A percentile compares a stretch with the other conserved stretches of the same genome.
Evolutionary conservation across 23 tunicate species (phyloP).

Genomic region (Styela plicata): DNA sequence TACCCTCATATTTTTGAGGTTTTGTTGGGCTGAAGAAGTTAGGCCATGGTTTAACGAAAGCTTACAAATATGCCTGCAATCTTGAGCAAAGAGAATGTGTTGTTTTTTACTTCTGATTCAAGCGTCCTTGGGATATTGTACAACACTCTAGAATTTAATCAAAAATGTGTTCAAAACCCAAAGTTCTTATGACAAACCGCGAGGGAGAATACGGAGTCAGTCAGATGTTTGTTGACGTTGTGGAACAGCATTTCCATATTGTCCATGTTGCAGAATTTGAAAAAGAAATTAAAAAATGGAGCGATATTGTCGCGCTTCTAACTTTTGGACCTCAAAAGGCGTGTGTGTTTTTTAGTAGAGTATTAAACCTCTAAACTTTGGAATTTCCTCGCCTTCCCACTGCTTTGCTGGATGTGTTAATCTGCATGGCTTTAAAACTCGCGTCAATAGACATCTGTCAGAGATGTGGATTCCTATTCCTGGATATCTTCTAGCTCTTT

Average conservation of each 20-base stretch:
- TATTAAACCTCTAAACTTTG: background rate
- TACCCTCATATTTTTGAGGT: background rate
- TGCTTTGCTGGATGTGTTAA: background rate
- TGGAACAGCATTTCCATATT: constrained; percentile 47
- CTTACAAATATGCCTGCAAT: too few species aligned
- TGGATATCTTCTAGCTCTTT: too few species aligned
- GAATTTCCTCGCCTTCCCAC: background rate
- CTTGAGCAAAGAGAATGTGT: too few species aligned
- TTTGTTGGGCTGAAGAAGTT: background rate
- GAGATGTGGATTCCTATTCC: background rate
- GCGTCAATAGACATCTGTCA: background rate
- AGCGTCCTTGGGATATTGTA: too few species aligned
- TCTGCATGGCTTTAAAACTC: background rate
- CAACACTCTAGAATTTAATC: background rate
- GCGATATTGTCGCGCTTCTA: constrained; percentile 35
- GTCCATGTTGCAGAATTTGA: constrained; percentile 43
- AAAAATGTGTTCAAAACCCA: background rate
- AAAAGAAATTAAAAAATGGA: constrained; percentile 2
- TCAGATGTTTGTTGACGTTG: background rate
- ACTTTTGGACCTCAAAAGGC: background rate
- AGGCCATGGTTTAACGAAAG: too few species aligned
- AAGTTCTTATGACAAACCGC: background rate
- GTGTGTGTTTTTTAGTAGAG: background rate
- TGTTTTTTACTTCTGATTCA: background rate
- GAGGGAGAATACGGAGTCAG: constrained; percentile 28